Evolutionary conservation across 2,797 vertebrate genomes (phyloP).

Genomic region (Sardinella longiceps): DNA sequence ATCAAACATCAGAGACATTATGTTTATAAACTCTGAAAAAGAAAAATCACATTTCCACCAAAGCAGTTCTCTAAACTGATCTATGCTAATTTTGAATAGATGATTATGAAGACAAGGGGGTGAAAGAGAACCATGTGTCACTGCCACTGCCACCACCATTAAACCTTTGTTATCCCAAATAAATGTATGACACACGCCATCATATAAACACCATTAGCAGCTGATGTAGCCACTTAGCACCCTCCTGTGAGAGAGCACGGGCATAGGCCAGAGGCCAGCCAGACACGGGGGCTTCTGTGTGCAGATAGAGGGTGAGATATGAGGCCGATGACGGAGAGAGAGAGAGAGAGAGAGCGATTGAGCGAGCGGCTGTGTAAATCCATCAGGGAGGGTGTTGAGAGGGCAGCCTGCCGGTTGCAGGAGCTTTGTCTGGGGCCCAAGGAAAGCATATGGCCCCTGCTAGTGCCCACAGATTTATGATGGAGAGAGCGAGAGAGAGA

Average conservation of each 20-base stretch:
- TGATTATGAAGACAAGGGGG: not conserved
- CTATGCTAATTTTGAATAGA: not conserved
- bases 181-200: not conserved
- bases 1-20: no score
- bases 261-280: not conserved
- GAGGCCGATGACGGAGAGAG: not conserved
- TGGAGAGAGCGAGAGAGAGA: not conserved
- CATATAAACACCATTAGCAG: not conserved
- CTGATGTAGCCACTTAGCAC: not conserved
- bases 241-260: not conserved
- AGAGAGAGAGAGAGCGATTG: no score
- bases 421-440: conserved; percentile 26
- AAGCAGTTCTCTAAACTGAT: not conserved
- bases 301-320: not conserved
- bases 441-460: conserved; percentile 17
- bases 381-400: conserved; percentile 17
- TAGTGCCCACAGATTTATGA: conserved; percentile 19
- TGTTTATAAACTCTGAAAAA: no score
- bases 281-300: not conserved
- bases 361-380: conserved; percentile 2
- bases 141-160: not conserved
- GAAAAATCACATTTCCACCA: no score
- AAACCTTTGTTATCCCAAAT: not conserved
- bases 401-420: not conserved
- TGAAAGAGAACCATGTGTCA: not conserved